phyloP scores from a whole-genome alignment of 2,888 invertebrate species.

The Bombylius discolor region DNA sequence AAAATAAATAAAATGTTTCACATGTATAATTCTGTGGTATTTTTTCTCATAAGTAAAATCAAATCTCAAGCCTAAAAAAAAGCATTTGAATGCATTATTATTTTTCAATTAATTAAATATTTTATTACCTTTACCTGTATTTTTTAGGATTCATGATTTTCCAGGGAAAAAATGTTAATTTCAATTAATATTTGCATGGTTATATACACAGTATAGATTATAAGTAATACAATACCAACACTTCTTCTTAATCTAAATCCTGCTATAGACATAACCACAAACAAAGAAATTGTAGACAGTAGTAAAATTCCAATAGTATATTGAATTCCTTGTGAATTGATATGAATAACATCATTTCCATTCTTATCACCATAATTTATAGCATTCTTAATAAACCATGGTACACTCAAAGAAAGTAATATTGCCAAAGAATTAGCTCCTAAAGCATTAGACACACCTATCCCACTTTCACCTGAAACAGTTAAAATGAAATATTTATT shows the following conservation, averaged over 20 bases:
- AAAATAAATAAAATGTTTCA: too few relatives aligned
- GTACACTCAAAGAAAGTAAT: constrained; percentile 65
- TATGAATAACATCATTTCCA: constrained; percentile 39
- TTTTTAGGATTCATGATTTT: not conserved
- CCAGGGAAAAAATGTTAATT: constrained; percentile 48
- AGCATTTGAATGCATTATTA: not conserved
- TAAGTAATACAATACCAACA: constrained; percentile 52
- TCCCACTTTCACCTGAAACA: constrained; percentile 61
- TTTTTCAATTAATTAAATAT: not conserved
- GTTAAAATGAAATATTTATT: too few relatives aligned
- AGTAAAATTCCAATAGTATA: constrained; percentile 71
- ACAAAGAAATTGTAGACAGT: constrained; percentile 56
- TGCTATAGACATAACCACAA: constrained; percentile 51
- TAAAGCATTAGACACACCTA: constrained; percentile 76
- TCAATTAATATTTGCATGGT: constrained; percentile 67
- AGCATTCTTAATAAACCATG: constrained; percentile 69
- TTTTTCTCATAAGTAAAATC: too few relatives aligned
- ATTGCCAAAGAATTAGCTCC: constrained; percentile 80
- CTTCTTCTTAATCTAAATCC: constrained; percentile 56
- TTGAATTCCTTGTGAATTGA: constrained; percentile 67
- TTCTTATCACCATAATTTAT: constrained; percentile 37
- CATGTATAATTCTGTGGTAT: too few relatives aligned
- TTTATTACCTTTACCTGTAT: not conserved
- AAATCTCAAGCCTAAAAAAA: not conserved
- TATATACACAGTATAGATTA: constrained; percentile 57